A percentile compares a stretch with the other conserved stretches of the same genome.
phyloP scores from a whole-genome alignment of 2,888 invertebrate species.

The Pomacea canaliculata region DNA sequence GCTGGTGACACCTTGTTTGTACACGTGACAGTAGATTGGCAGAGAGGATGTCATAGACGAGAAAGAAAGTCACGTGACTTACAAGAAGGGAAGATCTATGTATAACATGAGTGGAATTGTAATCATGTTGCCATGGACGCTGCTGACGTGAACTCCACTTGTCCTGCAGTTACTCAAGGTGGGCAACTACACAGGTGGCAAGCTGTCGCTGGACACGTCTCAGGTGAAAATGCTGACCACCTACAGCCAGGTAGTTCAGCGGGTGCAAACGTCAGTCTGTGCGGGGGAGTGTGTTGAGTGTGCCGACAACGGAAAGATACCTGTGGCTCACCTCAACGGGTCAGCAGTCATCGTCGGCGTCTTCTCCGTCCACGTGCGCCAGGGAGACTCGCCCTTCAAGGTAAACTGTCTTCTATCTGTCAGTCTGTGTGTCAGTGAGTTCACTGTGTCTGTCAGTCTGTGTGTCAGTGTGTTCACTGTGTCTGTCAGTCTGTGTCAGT shows the following conservation, averaged over 20 bases:
- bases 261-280: constrained; percentile 44
- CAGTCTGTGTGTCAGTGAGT: too few relatives aligned
- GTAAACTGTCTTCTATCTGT: neutral
- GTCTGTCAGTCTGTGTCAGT: constrained; percentile 2
- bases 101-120: too few relatives aligned
- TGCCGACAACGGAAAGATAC: constrained; percentile 36
- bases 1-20: too few relatives aligned
- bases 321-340: constrained; percentile 45
- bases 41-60: too few relatives aligned
- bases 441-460: neutral
- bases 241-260: neutral
- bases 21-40: too few relatives aligned
- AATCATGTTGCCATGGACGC: too few relatives aligned
- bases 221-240: constrained; percentile 27
- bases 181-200: constrained; percentile 30
- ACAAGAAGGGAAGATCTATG: too few relatives aligned
- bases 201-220: constrained; percentile 25
- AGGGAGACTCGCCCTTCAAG: constrained; percentile 40
- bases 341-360: constrained; percentile 54
- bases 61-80: too few relatives aligned
- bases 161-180: constrained; percentile 32
- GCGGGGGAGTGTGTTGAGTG: constrained; percentile 43
- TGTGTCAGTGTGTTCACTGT: neutral
- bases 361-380: constrained; percentile 52
- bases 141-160: too few relatives aligned